phyloP scores from a whole-genome alignment of 1,140 invertebrate genomes.

The Drosophila repletoides region DNA sequence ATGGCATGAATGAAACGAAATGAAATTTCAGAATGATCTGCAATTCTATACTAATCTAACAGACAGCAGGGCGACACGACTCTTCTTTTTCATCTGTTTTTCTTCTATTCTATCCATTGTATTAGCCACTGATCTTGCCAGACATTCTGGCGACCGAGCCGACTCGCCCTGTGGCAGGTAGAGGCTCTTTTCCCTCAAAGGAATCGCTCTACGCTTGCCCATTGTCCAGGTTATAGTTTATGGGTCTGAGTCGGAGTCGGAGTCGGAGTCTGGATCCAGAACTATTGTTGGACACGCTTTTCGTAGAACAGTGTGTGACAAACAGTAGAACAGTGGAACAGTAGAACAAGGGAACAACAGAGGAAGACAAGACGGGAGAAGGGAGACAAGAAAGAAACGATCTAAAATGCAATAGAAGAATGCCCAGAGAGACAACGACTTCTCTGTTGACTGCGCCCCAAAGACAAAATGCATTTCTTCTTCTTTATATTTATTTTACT shows the following conservation, averaged over 20 bases:
- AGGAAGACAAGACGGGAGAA: not conserved
- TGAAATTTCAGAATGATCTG: slow-evolving; percentile 80
- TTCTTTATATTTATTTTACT: slow-evolving; percentile 21
- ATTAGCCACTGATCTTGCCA: slow-evolving; percentile 59
- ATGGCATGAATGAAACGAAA: slow-evolving; percentile 74
- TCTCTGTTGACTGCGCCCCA: slow-evolving; percentile 53
- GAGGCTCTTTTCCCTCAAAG: slow-evolving; percentile 39
- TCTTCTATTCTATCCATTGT: slow-evolving; percentile 42
- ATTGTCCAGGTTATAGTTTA: slow-evolving; percentile 72
- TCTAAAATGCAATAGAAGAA: slow-evolving; percentile 29
- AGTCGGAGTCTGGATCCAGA: slow-evolving; percentile 39
- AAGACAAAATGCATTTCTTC: slow-evolving; percentile 46
- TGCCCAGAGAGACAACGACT: slow-evolving; percentile 58
- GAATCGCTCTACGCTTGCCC: slow-evolving; percentile 54
- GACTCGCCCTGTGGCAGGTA: slow-evolving; percentile 35
- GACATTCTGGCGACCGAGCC: slow-evolving; percentile 70
- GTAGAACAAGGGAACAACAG: slow-evolving; percentile 26
- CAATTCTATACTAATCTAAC: slow-evolving; percentile 78
- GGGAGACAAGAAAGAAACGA: no score
- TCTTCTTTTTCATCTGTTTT: no score
- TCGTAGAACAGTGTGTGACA: slow-evolving; percentile 74
- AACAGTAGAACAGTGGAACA: slow-evolving; percentile 32
- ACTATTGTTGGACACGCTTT: slow-evolving; percentile 73
- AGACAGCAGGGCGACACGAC: slow-evolving; percentile 42
- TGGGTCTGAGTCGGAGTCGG: no score